These are phyloP conservation scores for Albula goreensis DNA, from an alignment of 2,113 vertebrate genomes.

Conservation along the genomic window DNA sequence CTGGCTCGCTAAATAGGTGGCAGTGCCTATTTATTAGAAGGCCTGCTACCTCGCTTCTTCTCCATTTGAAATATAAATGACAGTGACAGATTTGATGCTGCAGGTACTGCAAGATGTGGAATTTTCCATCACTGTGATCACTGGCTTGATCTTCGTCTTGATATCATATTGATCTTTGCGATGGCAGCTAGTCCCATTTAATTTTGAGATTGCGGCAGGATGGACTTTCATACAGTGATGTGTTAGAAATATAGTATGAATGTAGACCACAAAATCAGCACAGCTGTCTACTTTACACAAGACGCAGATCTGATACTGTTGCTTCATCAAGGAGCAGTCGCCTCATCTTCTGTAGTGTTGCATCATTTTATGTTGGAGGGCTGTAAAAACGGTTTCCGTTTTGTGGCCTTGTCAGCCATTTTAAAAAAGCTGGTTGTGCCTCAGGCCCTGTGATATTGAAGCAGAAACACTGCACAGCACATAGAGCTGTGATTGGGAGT, in stretches of 20 bases:
- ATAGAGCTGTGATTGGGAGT: background rate
- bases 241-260: background rate
- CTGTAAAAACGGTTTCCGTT: background rate
- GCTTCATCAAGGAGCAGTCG: background rate
- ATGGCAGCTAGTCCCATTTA: background rate
- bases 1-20: background rate
- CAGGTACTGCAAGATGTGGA: background rate
- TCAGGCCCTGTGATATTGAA: background rate
- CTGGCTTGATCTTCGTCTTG: background rate
- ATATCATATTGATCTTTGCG: background rate
- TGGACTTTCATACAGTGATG: background rate
- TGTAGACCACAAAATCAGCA: background rate
- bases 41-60: background rate
- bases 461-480: background rate
- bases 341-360: background rate
- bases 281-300: background rate
- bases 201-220: background rate
- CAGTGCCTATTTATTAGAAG: background rate
- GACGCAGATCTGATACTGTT: background rate
- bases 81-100: background rate
- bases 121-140: background rate
- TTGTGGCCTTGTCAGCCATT: background rate
- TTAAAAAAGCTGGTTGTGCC: background rate
- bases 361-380: background rate
- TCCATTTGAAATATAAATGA: background rate